A percentile compares a stretch with the other conserved stretches of the same genome.
These are phyloP conservation scores for Burhinus bistriatus DNA, from an alignment of 2,113 vertebrate genomes.

Conservation along the genomic window DNA sequence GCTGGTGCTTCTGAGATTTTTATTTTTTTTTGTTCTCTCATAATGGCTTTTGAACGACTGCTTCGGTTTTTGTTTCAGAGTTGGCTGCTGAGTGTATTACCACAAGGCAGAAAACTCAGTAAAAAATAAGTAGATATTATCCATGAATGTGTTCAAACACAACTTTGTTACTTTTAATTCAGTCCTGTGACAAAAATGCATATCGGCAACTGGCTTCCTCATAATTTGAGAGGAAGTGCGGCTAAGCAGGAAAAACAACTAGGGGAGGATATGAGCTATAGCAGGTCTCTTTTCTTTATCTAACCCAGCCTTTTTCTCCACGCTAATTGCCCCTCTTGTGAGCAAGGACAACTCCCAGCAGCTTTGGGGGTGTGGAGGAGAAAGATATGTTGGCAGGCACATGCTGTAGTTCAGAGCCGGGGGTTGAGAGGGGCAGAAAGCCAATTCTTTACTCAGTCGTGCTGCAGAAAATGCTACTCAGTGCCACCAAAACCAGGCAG, in stretches of 20 bases:
- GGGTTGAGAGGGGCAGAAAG: background rate
- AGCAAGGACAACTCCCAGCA: background rate
- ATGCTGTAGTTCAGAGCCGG: background rate
- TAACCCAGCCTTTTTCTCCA: background rate
- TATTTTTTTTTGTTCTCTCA: background rate
- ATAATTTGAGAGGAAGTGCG: background rate
- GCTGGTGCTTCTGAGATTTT: background rate
- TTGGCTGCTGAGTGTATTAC: background rate
- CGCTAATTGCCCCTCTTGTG: background rate
- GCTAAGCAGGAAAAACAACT: background rate
- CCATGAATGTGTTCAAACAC: background rate
- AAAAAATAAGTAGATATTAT: background rate
- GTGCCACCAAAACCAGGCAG: fast-evolving
- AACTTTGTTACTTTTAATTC: background rate
- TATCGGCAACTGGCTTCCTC: background rate
- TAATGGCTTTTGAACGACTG: background rate
- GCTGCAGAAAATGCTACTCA: background rate
- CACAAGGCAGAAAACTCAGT: background rate
- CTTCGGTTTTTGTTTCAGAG: background rate
- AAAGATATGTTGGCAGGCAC: background rate
- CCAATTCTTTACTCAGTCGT: background rate
- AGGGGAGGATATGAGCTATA: background rate
- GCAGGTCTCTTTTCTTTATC: background rate
- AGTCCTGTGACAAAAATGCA: background rate
- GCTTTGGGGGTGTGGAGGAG: background rate